Base-by-base conservation (phyloP, 2,888 invertebrate genomes). In the Cheilosia variabilis region DNA sequence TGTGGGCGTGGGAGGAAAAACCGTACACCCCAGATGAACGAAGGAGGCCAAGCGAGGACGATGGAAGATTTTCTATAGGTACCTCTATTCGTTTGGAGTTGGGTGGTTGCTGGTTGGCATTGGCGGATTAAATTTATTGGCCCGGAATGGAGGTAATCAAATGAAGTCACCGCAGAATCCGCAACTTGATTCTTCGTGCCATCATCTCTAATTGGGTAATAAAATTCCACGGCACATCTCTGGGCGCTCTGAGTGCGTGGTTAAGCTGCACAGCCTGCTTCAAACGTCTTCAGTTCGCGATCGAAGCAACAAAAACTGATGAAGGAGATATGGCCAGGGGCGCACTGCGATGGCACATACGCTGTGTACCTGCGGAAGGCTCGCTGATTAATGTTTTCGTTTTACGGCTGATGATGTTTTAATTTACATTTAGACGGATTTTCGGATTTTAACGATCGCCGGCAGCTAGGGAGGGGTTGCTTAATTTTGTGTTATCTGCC, bases 101-200 rank as follows among this genome's bases (percentile, higher is more conserved):
- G 47, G 62, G 43, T 37, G 24, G 37, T 7, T 19, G 22, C 13
- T 10, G 34, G 76, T 72, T 76, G 76, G 81, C 72, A 86, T 77
- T 81, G 76, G 71, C 50, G 80, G 86, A 86, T 86, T 86, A 76
- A 76, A 86, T 81, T 81, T 86, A 86, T 86, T 86, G 76, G 86
- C 62, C 66, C 68, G 81, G 81, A 81, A 86, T 86, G 71, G 68
- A 86, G 86, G 76, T 77, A 86, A 81, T 86, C 84, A 81, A 86
- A 86, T 86, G 81, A 81, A 86, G 86, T 81, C 86, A 86, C 86
- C 81, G 34, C 86, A 86, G 71, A 72, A 77, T 72, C 81, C 86
- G 76, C 76, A 86, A 81, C 86, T 86, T 86, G 86, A 86, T 77
- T 86, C 72, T 86, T 66, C 86, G 81, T 86, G 86, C 86, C 86